These are phyloP conservation scores for Anomalospiza imberbis DNA, from an alignment of 2,797 vertebrate genomes.

Conservation along the genomic window DNA sequence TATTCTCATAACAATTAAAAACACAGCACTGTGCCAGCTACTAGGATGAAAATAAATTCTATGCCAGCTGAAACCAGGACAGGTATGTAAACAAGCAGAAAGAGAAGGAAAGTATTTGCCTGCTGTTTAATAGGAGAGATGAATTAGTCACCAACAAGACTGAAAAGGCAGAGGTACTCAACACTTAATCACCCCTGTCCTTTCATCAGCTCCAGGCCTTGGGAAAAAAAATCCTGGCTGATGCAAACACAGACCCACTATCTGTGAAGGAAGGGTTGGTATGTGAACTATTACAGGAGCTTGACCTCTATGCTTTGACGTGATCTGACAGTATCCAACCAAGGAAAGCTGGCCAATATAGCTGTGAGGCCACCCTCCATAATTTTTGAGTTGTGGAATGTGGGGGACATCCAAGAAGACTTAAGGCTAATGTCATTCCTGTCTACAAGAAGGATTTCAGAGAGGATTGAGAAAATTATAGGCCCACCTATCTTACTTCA, in stretches of 20 bases:
- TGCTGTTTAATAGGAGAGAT: neutral
- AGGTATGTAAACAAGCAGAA: neutral
- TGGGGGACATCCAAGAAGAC: neutral
- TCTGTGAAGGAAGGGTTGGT: neutral
- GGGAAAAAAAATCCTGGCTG: neutral
- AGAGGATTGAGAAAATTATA: neutral
- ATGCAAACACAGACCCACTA: neutral
- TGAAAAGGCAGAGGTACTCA: neutral
- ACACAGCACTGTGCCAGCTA: neutral
- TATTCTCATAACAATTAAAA: neutral
- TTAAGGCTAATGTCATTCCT: neutral
- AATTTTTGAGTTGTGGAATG: accelerated
- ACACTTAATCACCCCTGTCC: neutral
- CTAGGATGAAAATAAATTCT: neutral
- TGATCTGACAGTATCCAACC: neutral
- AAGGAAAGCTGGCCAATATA: neutral
- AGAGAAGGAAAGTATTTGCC: neutral
- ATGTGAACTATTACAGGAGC: neutral
- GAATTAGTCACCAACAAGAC: neutral
- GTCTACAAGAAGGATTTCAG: neutral
- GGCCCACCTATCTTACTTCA: neutral
- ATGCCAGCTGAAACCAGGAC: neutral
- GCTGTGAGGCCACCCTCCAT: neutral
- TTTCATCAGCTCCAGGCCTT: neutral
- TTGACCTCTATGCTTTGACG: neutral